These are phyloP conservation scores for Paedocypris micromegethes DNA, from an alignment of 2,797 vertebrate species.

Conservation along the genomic window DNA sequence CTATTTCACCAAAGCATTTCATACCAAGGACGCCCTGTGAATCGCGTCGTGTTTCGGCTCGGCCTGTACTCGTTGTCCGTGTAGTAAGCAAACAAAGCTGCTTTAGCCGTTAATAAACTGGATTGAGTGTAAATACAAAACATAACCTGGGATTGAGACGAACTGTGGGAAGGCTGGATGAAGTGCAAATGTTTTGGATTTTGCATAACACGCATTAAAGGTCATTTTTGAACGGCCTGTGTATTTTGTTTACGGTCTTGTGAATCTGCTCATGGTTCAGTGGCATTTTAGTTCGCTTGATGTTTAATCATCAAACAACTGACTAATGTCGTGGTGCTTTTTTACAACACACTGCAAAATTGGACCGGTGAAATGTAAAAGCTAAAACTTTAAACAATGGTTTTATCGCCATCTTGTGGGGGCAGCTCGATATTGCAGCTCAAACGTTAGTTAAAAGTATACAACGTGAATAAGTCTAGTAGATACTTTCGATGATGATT, in stretches of 20 bases:
- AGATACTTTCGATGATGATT: too few relatives aligned
- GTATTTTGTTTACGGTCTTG: slow-evolving; percentile 1
- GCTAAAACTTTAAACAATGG: background rate
- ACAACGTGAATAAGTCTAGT: too few relatives aligned
- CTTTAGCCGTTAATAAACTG: too few relatives aligned
- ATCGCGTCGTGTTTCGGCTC: too few relatives aligned
- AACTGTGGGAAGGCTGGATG: slow-evolving; percentile 7
- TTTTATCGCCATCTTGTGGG: slow-evolving; percentile 4
- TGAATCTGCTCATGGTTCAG: slow-evolving; percentile 14
- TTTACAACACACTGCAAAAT: slow-evolving; percentile 64
- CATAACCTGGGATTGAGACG: background rate
- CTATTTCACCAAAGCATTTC: too few relatives aligned
- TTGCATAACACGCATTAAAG: slow-evolving; percentile 14
- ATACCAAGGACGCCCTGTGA: too few relatives aligned
- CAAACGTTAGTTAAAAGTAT: slow-evolving; percentile 12
- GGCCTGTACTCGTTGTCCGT: too few relatives aligned
- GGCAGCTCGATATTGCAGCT: background rate
- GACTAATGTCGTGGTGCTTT: slow-evolving; percentile 32
- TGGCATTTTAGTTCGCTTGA: background rate
- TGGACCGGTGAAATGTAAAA: slow-evolving; percentile 40
- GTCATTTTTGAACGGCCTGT: slow-evolving; percentile 5
- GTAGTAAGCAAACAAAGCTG: too few relatives aligned
- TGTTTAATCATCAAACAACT: slow-evolving; percentile 18
- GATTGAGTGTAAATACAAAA: too few relatives aligned
- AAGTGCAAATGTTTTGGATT: slow-evolving; percentile 3